These are phyloP conservation scores for Paracentrotus lividus DNA, from an alignment of 53 echinoderm and acorn worm genomes.

Conservation along the genomic window DNA sequence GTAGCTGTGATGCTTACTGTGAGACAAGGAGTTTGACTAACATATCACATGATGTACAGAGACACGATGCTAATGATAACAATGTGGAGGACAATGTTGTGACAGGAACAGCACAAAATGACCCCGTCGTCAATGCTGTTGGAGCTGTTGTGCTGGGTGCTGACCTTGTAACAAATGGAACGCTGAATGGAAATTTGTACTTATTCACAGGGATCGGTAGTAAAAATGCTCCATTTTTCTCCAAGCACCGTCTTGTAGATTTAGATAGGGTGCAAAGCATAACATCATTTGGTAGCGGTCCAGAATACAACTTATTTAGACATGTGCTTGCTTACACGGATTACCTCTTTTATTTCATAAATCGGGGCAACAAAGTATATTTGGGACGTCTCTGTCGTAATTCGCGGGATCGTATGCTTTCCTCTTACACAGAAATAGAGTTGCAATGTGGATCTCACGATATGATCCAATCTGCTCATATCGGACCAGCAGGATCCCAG, in stretches of 20 bases:
- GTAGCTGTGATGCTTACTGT: constrained; percentile 46
- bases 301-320: background rate
- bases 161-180: background rate
- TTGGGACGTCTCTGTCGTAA: background rate
- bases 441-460: background rate
- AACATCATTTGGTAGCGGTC: too few relatives aligned
- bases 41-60: background rate
- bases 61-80: background rate
- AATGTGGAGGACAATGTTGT: too few relatives aligned
- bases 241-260: background rate
- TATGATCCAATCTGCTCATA: background rate
- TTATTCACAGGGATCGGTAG: background rate
- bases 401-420: background rate
- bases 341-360: background rate
- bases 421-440: background rate
- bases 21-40: constrained; percentile 50
- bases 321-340: background rate
- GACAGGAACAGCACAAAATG: too few relatives aligned
- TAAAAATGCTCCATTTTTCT: background rate
- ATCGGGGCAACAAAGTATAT: background rate
- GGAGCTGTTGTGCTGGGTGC: background rate
- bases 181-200: background rate
- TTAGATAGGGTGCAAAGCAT: background rate
- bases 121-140: background rate
- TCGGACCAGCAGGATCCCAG: constrained; percentile 20